These are phyloP conservation scores for Nibea coibor DNA, from an alignment of 2,113 vertebrate species.

Conservation along the genomic window DNA sequence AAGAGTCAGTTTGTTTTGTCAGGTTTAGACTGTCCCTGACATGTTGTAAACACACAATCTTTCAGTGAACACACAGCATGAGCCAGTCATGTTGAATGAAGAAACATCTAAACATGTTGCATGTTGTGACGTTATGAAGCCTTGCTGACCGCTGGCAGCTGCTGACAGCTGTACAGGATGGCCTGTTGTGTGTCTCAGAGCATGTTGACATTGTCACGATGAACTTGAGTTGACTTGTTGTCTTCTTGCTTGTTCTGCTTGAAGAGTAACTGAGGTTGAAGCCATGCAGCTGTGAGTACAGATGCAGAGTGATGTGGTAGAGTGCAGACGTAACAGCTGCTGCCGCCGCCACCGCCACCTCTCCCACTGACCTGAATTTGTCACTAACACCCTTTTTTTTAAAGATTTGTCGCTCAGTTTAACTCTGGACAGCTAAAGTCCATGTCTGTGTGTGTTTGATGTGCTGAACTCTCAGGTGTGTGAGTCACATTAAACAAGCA, in stretches of 20 bases:
- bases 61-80: too few relatives aligned
- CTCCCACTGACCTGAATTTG: not conserved
- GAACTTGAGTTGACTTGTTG: conserved; percentile 37
- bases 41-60: too few relatives aligned
- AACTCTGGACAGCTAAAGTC: not conserved
- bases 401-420: not conserved
- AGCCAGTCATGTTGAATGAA: too few relatives aligned
- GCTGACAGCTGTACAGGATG: too few relatives aligned
- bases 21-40: too few relatives aligned
- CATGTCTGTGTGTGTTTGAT: conserved; percentile 20
- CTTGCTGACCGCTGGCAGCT: too few relatives aligned
- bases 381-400: conserved; percentile 32
- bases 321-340: conserved; percentile 1
- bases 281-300: conserved; percentile 71
- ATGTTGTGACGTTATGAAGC: too few relatives aligned
- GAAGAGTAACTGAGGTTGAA: conserved; percentile 65
- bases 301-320: conserved; percentile 11
- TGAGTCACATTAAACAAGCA: not conserved
- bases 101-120: too few relatives aligned
- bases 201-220: not conserved
- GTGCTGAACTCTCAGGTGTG: not conserved
- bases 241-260: conserved; percentile 62
- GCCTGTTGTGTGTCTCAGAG: too few relatives aligned
- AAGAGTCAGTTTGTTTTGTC: too few relatives aligned
- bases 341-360: not conserved